A percentile compares a stretch with the other conserved stretches of the same genome.
phyloP scores from a whole-genome alignment of 2,113 vertebrate genomes.

The Falcunculus frontatus region DNA sequence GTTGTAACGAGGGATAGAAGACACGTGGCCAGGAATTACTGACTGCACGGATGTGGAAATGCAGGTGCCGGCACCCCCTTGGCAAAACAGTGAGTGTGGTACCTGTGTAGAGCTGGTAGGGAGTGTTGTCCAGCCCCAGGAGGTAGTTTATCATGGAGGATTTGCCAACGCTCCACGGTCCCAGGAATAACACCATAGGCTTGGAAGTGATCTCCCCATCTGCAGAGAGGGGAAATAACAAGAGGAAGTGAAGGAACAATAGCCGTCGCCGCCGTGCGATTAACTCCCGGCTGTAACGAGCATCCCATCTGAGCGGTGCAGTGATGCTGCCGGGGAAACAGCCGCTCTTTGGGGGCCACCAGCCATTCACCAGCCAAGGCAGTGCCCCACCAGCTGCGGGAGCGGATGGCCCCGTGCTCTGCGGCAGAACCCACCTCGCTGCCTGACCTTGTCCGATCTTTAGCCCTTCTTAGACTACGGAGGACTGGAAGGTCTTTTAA shows the following conservation, averaged over 20 bases:
- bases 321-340: neutral
- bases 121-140: conserved; percentile 87
- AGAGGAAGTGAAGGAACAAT: conserved; percentile 26
- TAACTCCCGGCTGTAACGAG: neutral
- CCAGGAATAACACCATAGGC: conserved; percentile 97
- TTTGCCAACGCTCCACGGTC: conserved; percentile 98
- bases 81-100: neutral
- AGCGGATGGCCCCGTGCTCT: neutral
- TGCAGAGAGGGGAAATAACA: conserved; percentile 66
- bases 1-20: fast-evolving
- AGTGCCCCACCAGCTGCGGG: neutral
- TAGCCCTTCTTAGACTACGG: neutral
- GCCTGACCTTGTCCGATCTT: neutral
- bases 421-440: neutral
- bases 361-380: conserved; percentile 10
- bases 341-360: neutral
- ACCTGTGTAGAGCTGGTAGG: conserved; percentile 98
- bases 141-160: conserved; percentile 99
- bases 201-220: conserved; percentile 98
- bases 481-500: neutral
- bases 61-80: neutral
- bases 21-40: fast-evolving
- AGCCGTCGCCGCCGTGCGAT: neutral
- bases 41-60: fast-evolving
- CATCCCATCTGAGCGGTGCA: neutral